A percentile compares a stretch with the other conserved stretches of the same genome.
Evolutionary conservation across 2,113 vertebrate species (phyloP).

Genomic region (Picathartes gymnocephalus): DNA sequence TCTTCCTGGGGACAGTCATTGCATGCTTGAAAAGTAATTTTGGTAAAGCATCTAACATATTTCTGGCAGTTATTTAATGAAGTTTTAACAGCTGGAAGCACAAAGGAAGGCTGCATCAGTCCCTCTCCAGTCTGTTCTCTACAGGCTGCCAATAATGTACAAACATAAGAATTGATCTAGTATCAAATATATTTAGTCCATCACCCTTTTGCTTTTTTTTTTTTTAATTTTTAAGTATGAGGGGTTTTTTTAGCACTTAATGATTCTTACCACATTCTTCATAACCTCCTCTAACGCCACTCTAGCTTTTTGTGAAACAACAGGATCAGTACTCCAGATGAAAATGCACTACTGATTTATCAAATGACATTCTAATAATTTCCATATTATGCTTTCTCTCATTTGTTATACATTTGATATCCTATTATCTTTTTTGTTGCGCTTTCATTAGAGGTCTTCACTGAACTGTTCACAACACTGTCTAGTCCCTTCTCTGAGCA

Average conservation of each 20-base stretch:
- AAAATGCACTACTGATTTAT: not conserved
- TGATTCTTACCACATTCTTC: not conserved
- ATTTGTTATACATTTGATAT: slow-evolving; percentile 29
- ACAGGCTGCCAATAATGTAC: not conserved
- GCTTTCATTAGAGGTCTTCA: not conserved
- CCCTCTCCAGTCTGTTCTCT: not conserved
- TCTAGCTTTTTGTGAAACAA: not conserved
- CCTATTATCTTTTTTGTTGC: not conserved
- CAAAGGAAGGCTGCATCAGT: not conserved
- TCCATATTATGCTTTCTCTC: not conserved
- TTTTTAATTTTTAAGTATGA: not conserved
- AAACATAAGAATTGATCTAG: not conserved
- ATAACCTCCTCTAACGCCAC: not conserved
- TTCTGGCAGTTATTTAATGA: slow-evolving; percentile 39
- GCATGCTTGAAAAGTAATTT: slow-evolving; percentile 37
- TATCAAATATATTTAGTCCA: not conserved
- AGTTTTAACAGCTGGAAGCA: slow-evolving; percentile 42
- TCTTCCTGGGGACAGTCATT: not conserved
- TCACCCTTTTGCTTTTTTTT: not conserved
- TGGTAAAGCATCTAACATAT: slow-evolving; percentile 17
- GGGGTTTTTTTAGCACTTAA: not conserved
- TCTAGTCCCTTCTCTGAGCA: not conserved
- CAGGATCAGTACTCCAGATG: not conserved
- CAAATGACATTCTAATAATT: slow-evolving; percentile 23
- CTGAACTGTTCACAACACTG: not conserved